Evolutionary conservation across 1,140 invertebrate genomes (phyloP), one percentile per base, ranked within the genome.

Genomic region (Ceratina calcarata): DNA sequence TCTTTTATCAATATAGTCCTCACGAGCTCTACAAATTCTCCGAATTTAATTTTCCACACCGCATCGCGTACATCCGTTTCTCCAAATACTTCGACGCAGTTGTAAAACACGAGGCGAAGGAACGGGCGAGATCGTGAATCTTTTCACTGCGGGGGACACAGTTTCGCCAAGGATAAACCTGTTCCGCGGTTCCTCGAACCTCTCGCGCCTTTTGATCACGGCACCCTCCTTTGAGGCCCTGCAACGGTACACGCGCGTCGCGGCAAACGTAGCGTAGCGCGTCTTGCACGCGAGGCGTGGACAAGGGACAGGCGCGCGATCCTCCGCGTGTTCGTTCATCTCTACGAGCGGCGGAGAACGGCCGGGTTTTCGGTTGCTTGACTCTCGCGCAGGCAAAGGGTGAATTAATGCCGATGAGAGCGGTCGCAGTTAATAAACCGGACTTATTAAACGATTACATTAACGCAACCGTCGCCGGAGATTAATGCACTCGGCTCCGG

Each of bases 391-490:
- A 57, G 64, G 68, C 58, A 70, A 69, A 85, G 77, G 83, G 81
- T 86, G 80, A 86, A 86, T 86, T 86, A 81, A 87, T 86, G 83
- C 81, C 73, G 71, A 86, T 83, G 83, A 81, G 82, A 87, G 84
- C 78, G 65, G 76, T 72, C 78, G 82, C 82, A 84, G 86, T 90
- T 89, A 90, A 90, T 90, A 90, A 89, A 91, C 80, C 85, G 87
- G 88, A 91, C 87, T 90, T 91, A 91, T 90, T 91, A 90, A 91
- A 91, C 89, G 89, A 91, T 91, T 89, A 86, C 87, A 89, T 91
- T 90, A 89, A 87, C 85, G 76, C 80, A 83, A 81, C 87, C 89
- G 86, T 89, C 87, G 83, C 73, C 73, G 77, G 83, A 90, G 90
- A 91, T 91, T 91, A 90, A 91, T 90, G 80, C 78, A 85, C 86